Base-by-base conservation (phyloP, 2,888 invertebrate genomes). In the Disparrhopalites patrizii region DNA sequence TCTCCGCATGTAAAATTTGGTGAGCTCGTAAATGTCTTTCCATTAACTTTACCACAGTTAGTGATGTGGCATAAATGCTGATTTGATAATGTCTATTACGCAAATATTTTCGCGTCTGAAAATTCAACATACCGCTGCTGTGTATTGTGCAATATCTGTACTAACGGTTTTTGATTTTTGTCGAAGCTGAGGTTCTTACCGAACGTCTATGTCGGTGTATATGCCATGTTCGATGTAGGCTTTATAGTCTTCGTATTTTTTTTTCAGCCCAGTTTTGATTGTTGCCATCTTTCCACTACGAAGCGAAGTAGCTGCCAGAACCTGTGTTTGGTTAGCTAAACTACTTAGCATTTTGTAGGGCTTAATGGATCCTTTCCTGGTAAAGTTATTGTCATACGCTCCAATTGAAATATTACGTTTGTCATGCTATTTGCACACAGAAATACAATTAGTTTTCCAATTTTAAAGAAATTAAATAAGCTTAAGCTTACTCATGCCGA, bases 221-320 rank as follows among this genome's bases (percentile, higher is more conserved):
- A 0, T 97, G 98, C 79, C 97, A 98, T 0, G 95, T 95, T 80
- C 98, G 98, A 0, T 97, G 97, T 8, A 97, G 93, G 47, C 98
- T 82, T 76, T 93, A 86, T 70, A 91, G 82, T 69, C 89, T 81
- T 28, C 84, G 81, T 73, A 83, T 83, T 65, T 79, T 56, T 76
- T 69, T 72, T 74, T 72, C 15, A 74, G 31, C 51, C 73, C 74
- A 1, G 72, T 67, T 68, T 74, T 74, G 31, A 74, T 70, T 18
- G 73, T 69, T 18, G 74, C 55, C 18, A 74, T 61, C 20, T 70
- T 56, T 28, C 72, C 71, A 62, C 76, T 70, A 51, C 73, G 73
- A 61, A 75, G 74, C 27, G 76, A 70, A 2, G 77, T 77, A 3
- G 77, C 76, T 2, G 88, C 83, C 66, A 89, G 70, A 10, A 80